Evolutionary conservation across 2,113 vertebrate genomes (phyloP), one percentile per base, ranked within the genome.

Genomic region (Hydropotes inermis): DNA sequence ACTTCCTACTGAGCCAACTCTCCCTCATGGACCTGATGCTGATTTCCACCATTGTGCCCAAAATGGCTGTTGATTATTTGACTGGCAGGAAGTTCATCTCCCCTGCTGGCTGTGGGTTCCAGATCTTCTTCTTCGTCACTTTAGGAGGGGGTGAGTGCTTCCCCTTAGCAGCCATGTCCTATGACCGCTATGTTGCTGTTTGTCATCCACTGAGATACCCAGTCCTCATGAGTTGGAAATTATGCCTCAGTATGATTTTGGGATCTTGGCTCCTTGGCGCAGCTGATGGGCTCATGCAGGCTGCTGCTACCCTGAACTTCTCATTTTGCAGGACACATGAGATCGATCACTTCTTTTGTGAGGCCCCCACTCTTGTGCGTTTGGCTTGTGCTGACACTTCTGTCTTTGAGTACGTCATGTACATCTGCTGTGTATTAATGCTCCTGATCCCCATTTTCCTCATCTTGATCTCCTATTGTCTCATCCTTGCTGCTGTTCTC

Each of bases 401-500:
- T 39, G n/a, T 39, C 19, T 70, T 70, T 39, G 67, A 39, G 5
- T 39, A 70, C 23, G 67, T 19, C 28, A 57, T 89, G 86, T 70
- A 94, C 36, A 7, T 89, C 36, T 94, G 86, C 57, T 94, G 86
- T 19, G 86, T 94, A 23, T 27, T 89, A 13, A 94, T 94, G 93
- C 45, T 94, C 14, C 50, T 94, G 17, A 5, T 94, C 4, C 85
- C 93, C 9, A 28, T 82, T 9, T 64, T 10, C 9, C 74, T 94
- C 76, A 87, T 92, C 39, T 33, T 95, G 57, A 70, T 13, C 14
- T 95, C 94, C 57, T 91, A 79, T 21, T 1, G 87, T 54, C 47
- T 86, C 36, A 91, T 95, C 81, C 55, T 95, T 7, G 12, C 82
- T 7, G 36, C 83, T 1, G 9, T 95, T 50, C 57, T 92, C 30